Base-by-base conservation (phyloP, 2,888 invertebrate species). In the Lasioglossum malachurum region DNA sequence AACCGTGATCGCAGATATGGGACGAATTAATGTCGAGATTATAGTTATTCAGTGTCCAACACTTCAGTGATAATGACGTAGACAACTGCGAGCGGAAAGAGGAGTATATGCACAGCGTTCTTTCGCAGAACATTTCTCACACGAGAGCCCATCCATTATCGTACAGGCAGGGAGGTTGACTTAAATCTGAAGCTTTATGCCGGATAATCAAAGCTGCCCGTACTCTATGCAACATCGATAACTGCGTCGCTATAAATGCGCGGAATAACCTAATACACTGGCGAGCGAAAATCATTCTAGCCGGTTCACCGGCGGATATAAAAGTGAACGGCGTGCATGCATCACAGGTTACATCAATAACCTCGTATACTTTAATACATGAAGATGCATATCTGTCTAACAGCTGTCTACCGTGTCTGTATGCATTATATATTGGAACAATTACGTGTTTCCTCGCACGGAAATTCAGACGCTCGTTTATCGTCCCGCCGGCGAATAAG, bases 361-460 rank as follows among this genome's bases (percentile, higher is more conserved):
- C 81, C 78, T 81, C 75, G 19, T 78, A 76, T 81, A 85, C 81
- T 81, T 81, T 86, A 78, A 86, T 86, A 86, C 57, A 74, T 60
- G 78, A 73, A 31, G 78, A 81, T 77, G 69, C 60, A 35, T 78
- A 83, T 83, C 78, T 73, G 64, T 49, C 71, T 80, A 86, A 83
- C 80, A 83, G 78, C 78, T 74, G 87, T 75, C 80, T 76, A 49
- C 31, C 38, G 8, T 53, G 67, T n/a, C 64, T 73, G 23, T 78
- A 71, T 49, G 67, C 69, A 69, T 82, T 78, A 77, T 86, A 80
- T 60, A 80, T 75, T 64, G 77, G 41, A 75, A 83, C 80, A 87
- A 87, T 87, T 78, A 86, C 69, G 60, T 16, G 53, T 78, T 86
- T 82, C 67, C 80, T 72, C 67, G 35, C n/a, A 4, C 69, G 35